Evolutionary conservation across 2,113 vertebrate genomes (phyloP).

Genomic region (Bothrops jararaca): DNA sequence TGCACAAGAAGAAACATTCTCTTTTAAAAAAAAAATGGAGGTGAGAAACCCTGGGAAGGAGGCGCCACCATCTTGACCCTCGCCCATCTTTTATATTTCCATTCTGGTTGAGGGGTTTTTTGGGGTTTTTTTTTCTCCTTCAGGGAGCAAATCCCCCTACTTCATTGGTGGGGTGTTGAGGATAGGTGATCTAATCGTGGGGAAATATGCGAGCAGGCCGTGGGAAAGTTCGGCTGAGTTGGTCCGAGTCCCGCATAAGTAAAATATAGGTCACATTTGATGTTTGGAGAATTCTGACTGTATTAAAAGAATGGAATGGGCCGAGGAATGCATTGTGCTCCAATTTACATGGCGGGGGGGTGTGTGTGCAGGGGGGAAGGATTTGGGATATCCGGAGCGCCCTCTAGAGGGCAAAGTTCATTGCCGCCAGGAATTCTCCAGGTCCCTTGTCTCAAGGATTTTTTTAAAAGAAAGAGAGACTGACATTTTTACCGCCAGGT

Average conservation of each 20-base stretch:
- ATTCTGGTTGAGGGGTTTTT: background rate
- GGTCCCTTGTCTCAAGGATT: too few species aligned
- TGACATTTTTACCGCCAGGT: background rate
- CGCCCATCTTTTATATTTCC: background rate
- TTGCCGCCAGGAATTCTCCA: too few species aligned
- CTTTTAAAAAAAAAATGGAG: too few species aligned
- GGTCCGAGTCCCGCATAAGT: slow-evolving; percentile 29
- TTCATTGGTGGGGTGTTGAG: background rate
- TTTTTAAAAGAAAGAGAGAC: background rate
- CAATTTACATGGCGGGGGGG: background rate
- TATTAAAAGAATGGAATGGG: slow-evolving; percentile 27
- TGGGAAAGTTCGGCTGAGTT: slow-evolving; percentile 54
- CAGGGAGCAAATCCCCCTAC: background rate
- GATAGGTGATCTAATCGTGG: slow-evolving; percentile 35
- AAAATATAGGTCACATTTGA: slow-evolving; percentile 54
- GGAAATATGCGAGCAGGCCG: slow-evolving; percentile 10
- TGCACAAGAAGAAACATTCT: background rate
- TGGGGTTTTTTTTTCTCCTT: background rate
- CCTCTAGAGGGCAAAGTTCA: slow-evolving; percentile 24
- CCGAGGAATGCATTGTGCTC: slow-evolving; percentile 53
- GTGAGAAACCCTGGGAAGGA: background rate
- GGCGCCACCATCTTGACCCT: background rate
- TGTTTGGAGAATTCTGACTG: slow-evolving; percentile 24
- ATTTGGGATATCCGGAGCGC: background rate
- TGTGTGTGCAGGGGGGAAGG: too few species aligned